phyloP scores from a whole-genome alignment of 2,797 vertebrate genomes.

The Echiichthys vipera region DNA sequence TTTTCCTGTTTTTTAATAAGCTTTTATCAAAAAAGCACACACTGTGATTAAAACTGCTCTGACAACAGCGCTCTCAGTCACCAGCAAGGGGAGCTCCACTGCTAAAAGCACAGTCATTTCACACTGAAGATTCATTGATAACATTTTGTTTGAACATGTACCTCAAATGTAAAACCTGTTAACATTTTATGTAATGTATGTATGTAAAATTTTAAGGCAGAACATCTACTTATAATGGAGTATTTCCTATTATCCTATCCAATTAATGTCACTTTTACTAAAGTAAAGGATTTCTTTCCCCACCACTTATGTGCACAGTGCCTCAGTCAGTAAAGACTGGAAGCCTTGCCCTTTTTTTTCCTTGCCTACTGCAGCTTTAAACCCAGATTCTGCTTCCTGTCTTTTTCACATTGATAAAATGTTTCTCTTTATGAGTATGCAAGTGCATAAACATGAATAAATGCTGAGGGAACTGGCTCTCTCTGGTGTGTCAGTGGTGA shows the following conservation, averaged over 20 bases:
- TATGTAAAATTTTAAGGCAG: background rate
- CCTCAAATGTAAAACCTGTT: background rate
- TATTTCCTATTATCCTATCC: background rate
- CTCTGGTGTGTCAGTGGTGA: constrained; percentile 38
- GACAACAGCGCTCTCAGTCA: background rate
- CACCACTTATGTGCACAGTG: background rate
- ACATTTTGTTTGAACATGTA: no score
- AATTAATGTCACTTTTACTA: background rate
- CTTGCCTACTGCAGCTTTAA: background rate
- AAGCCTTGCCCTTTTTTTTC: background rate
- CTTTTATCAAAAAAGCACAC: no score
- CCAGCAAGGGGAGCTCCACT: background rate
- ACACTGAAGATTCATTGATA: background rate
- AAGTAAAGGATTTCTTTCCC: background rate
- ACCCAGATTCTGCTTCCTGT: constrained; percentile 2
- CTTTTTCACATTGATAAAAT: background rate
- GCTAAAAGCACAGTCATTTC: background rate
- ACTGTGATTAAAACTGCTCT: no score
- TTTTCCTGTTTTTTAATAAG: no score
- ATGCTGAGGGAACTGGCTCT: constrained; percentile 47
- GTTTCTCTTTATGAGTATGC: constrained; percentile 34
- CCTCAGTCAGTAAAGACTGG: background rate
- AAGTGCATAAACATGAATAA: constrained; percentile 29
- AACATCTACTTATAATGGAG: no score
- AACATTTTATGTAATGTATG: background rate